Evolutionary conservation across 2,797 vertebrate species (phyloP).

Genomic region (Aotus griseimembra): DNA sequence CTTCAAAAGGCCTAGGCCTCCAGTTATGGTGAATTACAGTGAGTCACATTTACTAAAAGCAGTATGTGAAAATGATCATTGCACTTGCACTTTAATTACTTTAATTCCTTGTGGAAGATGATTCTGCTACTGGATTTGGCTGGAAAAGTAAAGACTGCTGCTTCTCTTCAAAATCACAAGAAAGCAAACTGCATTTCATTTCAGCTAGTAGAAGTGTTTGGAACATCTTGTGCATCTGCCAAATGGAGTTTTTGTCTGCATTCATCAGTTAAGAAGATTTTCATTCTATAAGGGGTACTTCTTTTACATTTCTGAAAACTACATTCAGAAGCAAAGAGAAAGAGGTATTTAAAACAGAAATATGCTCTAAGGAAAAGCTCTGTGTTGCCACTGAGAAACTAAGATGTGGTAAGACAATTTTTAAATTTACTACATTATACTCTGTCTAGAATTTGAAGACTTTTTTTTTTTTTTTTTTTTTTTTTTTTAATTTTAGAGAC

Average conservation of each 20-base stretch:
- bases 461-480: background rate
- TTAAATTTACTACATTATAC: background rate
- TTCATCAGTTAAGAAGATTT: slow-evolving; percentile 82
- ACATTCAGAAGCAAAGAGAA: background rate
- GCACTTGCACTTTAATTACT: slow-evolving; percentile 71
- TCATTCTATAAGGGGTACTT: slow-evolving; percentile 59
- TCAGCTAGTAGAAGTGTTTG: slow-evolving; percentile 90
- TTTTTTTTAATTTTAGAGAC: background rate
- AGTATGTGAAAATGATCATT: slow-evolving; percentile 70
- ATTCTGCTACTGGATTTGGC: slow-evolving; percentile 67
- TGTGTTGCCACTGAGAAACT: background rate
- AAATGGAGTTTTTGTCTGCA: slow-evolving; percentile 96
- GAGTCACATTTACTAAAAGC: slow-evolving; percentile 70
- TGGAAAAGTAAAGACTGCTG: slow-evolving; percentile 68
- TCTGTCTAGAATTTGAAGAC: background rate
- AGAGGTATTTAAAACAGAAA: background rate
- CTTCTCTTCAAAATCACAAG: slow-evolving; percentile 45
- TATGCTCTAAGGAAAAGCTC: background rate
- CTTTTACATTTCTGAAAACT: slow-evolving; percentile 28
- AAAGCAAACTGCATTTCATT: slow-evolving; percentile 1
- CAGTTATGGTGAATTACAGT: slow-evolving; percentile 38
- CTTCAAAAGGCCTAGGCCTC: slow-evolving; percentile 38
- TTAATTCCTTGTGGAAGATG: slow-evolving; percentile 68
- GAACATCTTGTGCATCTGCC: slow-evolving; percentile 94
- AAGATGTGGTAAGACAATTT: background rate